Percentiles rank a stretch among this genome's conserved stretches.
phyloP scores from a whole-genome alignment of 2,797 vertebrate species.

The Cynopterus sphinx region DNA sequence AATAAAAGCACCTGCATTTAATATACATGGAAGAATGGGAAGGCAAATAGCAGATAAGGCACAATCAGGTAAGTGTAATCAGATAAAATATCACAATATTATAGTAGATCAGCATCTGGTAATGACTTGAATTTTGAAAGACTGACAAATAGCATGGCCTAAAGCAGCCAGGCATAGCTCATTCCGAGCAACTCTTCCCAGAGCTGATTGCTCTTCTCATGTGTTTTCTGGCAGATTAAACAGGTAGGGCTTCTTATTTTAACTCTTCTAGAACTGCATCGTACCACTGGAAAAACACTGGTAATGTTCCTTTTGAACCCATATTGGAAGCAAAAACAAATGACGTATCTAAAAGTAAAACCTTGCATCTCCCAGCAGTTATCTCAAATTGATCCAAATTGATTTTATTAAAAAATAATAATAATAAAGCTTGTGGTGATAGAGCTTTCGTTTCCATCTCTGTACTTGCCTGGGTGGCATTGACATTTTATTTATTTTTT shows the following conservation, averaged over 20 bases:
- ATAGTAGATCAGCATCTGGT: conserved; percentile 90
- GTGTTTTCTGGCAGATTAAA: conserved; percentile 86
- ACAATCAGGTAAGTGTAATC: conserved; percentile 94
- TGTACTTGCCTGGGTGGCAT: not conserved
- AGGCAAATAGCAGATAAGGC: conserved; percentile 91
- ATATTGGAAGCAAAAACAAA: conserved; percentile 48
- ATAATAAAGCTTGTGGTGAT: not conserved
- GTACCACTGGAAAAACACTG: conserved; percentile 67
- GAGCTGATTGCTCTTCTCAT: conserved; percentile 86
- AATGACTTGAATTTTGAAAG: conserved; percentile 89
- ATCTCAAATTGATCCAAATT: conserved; percentile 52
- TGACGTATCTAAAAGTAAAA: not conserved
- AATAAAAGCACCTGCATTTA: conserved; percentile 94
- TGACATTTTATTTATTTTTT: conserved; percentile 38
- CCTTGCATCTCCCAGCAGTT: not conserved
- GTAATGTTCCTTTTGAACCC: conserved; percentile 3
- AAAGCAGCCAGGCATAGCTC: conserved; percentile 84
- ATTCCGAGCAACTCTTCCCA: conserved; percentile 84
- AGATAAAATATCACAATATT: conserved; percentile 94
- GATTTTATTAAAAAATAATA: conserved; percentile 55
- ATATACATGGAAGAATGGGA: conserved; percentile 92
- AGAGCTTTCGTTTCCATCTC: conserved; percentile 41
- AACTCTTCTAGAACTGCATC: conserved; percentile 81
- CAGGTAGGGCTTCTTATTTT: conserved; percentile 83
- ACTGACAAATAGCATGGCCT: conserved; percentile 88